phyloP scores from a whole-genome alignment of 1,140 invertebrate genomes.

The Conus ventricosus region DNA sequence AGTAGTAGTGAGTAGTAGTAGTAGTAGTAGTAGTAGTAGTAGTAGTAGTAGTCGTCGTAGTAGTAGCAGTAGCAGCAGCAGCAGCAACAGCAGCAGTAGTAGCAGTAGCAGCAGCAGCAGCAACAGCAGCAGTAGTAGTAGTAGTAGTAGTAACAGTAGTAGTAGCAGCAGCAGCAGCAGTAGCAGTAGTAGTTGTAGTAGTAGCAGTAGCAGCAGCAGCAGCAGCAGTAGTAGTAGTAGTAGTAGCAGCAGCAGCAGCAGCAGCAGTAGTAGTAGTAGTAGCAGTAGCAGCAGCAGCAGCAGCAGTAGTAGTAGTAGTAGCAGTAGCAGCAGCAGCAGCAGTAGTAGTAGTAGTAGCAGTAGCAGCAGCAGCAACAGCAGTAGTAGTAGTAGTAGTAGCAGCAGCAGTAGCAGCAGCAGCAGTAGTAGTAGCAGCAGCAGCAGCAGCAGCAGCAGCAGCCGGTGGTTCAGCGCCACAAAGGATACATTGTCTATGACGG shows the following conservation, averaged over 20 bases:
- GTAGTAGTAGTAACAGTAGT: neutral
- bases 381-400: neutral
- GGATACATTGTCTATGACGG: conserved; percentile 52
- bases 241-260: neutral
- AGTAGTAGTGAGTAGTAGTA: neutral
- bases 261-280: conserved; percentile 7
- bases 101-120: neutral
- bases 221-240: neutral
- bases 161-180: neutral
- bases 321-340: neutral
- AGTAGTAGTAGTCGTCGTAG: neutral
- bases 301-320: neutral
- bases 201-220: neutral
- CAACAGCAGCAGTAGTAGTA: neutral
- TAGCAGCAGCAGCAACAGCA: neutral
- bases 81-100: neutral
- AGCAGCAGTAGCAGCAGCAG: neutral
- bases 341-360: neutral
- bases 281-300: neutral
- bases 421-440: neutral
- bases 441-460: neutral
- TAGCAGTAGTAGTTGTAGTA: neutral
- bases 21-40: neutral
- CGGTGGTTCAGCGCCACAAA: neutral
- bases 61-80: neutral